Percentiles rank a stretch among this genome's conserved stretches.
These are phyloP conservation scores for Myotis planiceps DNA, from an alignment of 2,797 vertebrate species.

Conservation along the genomic window DNA sequence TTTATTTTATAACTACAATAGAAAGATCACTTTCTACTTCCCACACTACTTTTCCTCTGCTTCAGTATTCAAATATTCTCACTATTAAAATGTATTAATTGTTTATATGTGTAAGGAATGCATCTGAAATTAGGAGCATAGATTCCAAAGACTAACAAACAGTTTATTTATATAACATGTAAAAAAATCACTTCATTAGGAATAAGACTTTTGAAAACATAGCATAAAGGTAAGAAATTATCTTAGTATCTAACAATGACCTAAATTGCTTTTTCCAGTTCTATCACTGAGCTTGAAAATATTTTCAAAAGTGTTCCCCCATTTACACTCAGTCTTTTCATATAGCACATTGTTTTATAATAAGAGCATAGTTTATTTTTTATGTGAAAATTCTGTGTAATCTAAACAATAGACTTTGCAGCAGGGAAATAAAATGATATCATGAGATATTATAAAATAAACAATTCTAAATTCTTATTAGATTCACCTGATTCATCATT, in stretches of 20 bases:
- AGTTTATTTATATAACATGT: not conserved
- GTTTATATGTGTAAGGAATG: constrained; percentile 41
- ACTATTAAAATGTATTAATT: not conserved
- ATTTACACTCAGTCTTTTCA: constrained; percentile 44
- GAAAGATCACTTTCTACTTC: not conserved
- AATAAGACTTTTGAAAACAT: constrained; percentile 44
- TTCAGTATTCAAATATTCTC: not conserved
- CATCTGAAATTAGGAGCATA: constrained; percentile 11
- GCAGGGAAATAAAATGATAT: constrained; percentile 42
- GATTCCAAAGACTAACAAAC: constrained; percentile 14
- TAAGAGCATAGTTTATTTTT: constrained; percentile 56
- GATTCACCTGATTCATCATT: not conserved
- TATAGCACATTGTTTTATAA: constrained; percentile 57
- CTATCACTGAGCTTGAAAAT: constrained; percentile 40
- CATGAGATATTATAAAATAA: constrained; percentile 34
- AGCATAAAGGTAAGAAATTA: constrained; percentile 55
- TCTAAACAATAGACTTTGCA: constrained; percentile 23
- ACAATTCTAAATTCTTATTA: constrained; percentile 2
- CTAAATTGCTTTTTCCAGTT: constrained; percentile 36
- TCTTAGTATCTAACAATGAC: constrained; percentile 33
- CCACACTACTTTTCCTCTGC: not conserved
- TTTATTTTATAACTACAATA: constrained; percentile 13
- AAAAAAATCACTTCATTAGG: constrained; percentile 28
- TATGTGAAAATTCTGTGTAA: constrained; percentile 6
- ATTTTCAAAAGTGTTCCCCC: constrained; percentile 50